Percentiles rank a stretch among this genome's conserved stretches.
Conservation (phyloP, 2,888 invertebrate species). For the Brenthis ino region DNA sequence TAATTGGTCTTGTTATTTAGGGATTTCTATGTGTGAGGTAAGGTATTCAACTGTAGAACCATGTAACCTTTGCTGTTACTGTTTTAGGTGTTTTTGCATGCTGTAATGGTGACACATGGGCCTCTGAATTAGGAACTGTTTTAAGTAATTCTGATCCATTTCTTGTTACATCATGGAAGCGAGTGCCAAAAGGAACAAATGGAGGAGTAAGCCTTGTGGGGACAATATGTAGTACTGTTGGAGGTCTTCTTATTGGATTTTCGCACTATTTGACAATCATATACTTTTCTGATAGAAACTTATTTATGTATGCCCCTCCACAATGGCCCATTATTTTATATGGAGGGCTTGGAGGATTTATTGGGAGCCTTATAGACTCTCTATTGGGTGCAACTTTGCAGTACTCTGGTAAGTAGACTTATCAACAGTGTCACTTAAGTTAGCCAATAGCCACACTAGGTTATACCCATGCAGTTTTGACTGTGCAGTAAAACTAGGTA, state of each 20-base stretch:
- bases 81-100: slow-evolving; percentile 87
- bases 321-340: slow-evolving; percentile 91
- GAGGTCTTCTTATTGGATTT: slow-evolving; percentile 87
- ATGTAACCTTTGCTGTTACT: not conserved
- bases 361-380: slow-evolving; percentile 92
- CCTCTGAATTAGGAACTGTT: slow-evolving; percentile 93
- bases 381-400: slow-evolving; percentile 92
- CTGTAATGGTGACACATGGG: slow-evolving; percentile 95
- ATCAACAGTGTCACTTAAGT: not conserved
- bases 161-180: slow-evolving; percentile 87
- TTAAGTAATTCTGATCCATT: slow-evolving; percentile 86
- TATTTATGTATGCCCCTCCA: slow-evolving; percentile 83
- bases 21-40: too few relatives aligned
- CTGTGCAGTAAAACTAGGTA: too few relatives aligned
- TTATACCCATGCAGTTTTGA: too few relatives aligned
- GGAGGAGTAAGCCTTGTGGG: slow-evolving; percentile 89
- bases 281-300: slow-evolving; percentile 83
- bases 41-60: too few relatives aligned
- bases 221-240: slow-evolving; percentile 81
- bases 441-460: too few relatives aligned
- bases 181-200: slow-evolving; percentile 93
- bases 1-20: too few relatives aligned
- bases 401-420: slow-evolving; percentile 85
- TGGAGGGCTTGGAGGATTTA: slow-evolving; percentile 88
- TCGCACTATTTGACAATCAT: slow-evolving; percentile 86